A percentile compares a stretch with the other conserved stretches of the same genome.
These are phyloP conservation scores for Naso thynnoides DNA, from an alignment of 2,797 vertebrate genomes.

Conservation along the genomic window DNA sequence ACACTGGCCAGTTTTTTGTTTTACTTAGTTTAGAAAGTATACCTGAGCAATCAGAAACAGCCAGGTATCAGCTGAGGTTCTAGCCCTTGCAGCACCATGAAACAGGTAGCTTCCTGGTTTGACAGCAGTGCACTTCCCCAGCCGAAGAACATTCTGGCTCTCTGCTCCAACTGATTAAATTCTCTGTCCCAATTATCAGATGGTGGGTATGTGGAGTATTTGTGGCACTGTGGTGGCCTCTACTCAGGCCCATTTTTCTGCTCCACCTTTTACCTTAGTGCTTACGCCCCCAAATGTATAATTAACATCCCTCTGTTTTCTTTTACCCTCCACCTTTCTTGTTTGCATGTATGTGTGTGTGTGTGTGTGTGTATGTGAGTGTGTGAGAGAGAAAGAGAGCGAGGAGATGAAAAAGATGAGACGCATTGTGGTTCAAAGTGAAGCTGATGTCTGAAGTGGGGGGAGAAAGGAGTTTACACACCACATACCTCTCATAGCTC, in stretches of 20 bases:
- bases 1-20: not conserved
- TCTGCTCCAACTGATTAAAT: constrained; percentile 59
- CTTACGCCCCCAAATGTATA: constrained; percentile 42
- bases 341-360: constrained; percentile 6
- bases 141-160: constrained; percentile 27
- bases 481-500: constrained; percentile 73
- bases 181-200: constrained; percentile 54
- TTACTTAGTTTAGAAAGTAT: not conserved
- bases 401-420: constrained; percentile 39
- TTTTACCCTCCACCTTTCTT: constrained; percentile 10
- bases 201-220: constrained; percentile 52
- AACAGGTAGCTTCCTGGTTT: constrained; percentile 13
- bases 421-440: constrained; percentile 16
- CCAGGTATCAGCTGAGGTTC: constrained; percentile 19
- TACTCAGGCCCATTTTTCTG: constrained; percentile 53
- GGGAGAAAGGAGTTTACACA: constrained; percentile 49
- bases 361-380: constrained; percentile 27
- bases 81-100: constrained; percentile 1
- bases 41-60: constrained; percentile 25
- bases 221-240: constrained; percentile 49
- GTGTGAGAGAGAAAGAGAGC: constrained; percentile 16
- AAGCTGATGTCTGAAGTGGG: constrained; percentile 50
- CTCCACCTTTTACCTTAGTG: constrained; percentile 61
- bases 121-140: constrained; percentile 6
- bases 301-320: constrained; percentile 60